Evolutionary conservation across 2,888 invertebrate species (phyloP), one percentile per base, ranked within the genome.

Genomic region (Cryptus armator): DNA sequence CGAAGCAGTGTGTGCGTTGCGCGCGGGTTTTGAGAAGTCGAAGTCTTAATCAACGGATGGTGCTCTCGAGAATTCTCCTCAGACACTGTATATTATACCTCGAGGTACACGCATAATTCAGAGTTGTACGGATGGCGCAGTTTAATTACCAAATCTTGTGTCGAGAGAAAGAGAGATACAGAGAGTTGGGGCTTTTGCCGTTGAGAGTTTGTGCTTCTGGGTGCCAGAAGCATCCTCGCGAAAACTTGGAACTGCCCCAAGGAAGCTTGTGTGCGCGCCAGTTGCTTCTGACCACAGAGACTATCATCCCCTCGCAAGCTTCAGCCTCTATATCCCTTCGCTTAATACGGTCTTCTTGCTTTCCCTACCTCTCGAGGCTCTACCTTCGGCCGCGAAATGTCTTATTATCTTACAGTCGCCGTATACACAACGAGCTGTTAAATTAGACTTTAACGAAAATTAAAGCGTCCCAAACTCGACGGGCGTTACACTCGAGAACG

Each of bases 111-210:
- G 89, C 92, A 92, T 92, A 92, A 93, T 92, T 93, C 92, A 92
- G 92, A 93, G 91, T 93, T 92, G 89, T 89, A 86, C 86, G 86
- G 88, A 86, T 32, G 88, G 91, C 90, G 89, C 90, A 90, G 90
- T 92, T 91, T 92, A 93, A 93, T 93, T 93, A 93, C 90, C 89
- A 88, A 89, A 92, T 92, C 92, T 92, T 91, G 92, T 90, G 89
- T 87, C 87, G 87, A 75, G 79, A 79, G 64, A 62, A 68, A 67
- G 29, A 14, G 24, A 64, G 59, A 66, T 67, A 78, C 14, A 37
- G 37, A 9, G 37, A 37, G 37, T 37, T 37, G 37, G 37, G 5
- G 71, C 44, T 43, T 51, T 37, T 16, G n/a, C 29, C 37, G 19
- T 46, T 46, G 16, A 43, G 64, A 44, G 66, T 74, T 70, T 56